phyloP scores from a whole-genome alignment of 2,888 invertebrate genomes.

The Cabera pusaria region DNA sequence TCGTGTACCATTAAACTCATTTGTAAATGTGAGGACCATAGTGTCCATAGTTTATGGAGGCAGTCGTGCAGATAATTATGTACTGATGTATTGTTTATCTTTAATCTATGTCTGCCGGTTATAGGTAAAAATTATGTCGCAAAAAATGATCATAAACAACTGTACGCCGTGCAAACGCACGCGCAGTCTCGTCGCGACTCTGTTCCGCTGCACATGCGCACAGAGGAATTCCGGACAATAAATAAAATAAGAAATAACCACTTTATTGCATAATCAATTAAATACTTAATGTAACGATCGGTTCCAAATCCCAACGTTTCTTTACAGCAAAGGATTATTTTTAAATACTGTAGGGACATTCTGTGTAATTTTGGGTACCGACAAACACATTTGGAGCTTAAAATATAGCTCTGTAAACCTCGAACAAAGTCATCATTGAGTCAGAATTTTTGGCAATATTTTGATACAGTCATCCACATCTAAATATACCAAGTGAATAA shows the following conservation, averaged over 20 bases:
- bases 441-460: conserved; percentile 54
- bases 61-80: conserved; percentile 48
- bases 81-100: conserved; percentile 24
- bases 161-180: conserved; percentile 32
- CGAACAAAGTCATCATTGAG: conserved; percentile 33
- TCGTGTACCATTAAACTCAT: too few species aligned
- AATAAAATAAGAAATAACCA: conserved; percentile 1
- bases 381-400: too few species aligned
- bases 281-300: too few species aligned
- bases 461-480: conserved; percentile 46
- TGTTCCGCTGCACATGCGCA: conserved; percentile 48
- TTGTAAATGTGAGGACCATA: too few species aligned
- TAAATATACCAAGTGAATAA: conserved; percentile 44
- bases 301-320: too few species aligned
- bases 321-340: too few species aligned
- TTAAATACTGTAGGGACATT: too few species aligned
- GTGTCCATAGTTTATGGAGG: conserved; percentile 19
- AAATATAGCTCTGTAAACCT: conserved; percentile 22
- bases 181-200: conserved; percentile 55
- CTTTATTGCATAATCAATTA: too few species aligned
- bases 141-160: conserved; percentile 40
- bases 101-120: conserved; percentile 26
- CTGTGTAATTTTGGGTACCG: too few species aligned
- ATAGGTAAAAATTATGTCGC: conserved; percentile 39
- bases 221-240: conserved; percentile 17